Conservation (phyloP, 2,888 invertebrate genomes). For the Frankliniella intonsa region DNA sequence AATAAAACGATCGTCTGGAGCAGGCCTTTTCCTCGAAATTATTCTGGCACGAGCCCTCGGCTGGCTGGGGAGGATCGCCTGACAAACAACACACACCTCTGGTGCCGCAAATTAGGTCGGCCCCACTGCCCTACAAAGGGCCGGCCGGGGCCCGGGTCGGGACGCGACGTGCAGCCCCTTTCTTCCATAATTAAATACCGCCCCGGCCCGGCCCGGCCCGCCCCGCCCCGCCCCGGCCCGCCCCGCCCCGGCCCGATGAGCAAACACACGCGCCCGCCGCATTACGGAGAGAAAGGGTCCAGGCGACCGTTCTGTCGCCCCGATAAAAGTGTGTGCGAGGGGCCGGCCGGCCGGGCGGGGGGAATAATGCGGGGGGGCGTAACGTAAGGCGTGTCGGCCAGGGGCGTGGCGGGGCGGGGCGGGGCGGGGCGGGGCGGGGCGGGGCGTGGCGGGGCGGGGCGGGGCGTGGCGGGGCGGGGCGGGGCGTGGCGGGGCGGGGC, state of each 20-base stretch:
- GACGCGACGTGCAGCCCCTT: neutral
- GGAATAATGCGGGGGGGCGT: neutral
- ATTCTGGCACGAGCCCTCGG: no score
- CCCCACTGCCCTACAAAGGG: constrained; percentile 6
- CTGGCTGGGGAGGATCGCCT: neutral
- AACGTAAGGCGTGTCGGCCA: no score
- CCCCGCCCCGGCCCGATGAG: neutral
- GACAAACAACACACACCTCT: neutral
- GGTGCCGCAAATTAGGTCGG: neutral
- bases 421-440: no score
- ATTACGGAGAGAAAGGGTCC: neutral
- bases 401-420: neutral
- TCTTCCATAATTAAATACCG: neutral
- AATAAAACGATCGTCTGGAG: no score
- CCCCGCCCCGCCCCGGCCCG: no score
- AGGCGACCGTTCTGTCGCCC: neutral
- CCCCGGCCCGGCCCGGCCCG: neutral
- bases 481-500: no score
- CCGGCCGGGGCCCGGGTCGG: no score
- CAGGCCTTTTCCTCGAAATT: no score
- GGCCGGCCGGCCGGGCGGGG: no score
- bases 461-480: neutral
- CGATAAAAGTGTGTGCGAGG: neutral
- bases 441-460: neutral
- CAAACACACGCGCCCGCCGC: constrained; percentile 1